These are phyloP conservation scores for Tetraneura akinire DNA, from an alignment of 1,140 invertebrate species.

Conservation along the genomic window DNA sequence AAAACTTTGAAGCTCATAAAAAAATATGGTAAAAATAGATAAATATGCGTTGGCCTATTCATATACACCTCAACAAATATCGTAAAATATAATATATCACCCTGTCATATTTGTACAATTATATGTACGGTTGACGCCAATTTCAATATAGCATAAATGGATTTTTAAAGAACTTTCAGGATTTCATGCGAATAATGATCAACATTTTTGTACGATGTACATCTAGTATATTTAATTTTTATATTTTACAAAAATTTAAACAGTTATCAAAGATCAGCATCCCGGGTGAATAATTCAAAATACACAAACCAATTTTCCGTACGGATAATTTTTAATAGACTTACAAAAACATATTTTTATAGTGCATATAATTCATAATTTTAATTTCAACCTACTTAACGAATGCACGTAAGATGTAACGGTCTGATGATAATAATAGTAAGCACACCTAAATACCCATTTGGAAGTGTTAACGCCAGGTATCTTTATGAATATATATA, in stretches of 20 bases:
- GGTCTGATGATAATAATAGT: not conserved
- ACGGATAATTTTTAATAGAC: not conserved
- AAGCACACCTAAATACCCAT: not conserved
- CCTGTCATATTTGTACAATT: not conserved
- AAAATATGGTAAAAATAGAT: conserved; percentile 49
- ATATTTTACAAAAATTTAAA: not conserved
- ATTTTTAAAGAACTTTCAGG: not conserved
- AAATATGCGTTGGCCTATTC: conserved; percentile 26
- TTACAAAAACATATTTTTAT: not conserved
- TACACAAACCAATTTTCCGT: not conserved
- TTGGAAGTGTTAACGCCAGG: not conserved
- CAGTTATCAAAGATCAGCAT: not conserved
- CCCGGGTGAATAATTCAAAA: not conserved
- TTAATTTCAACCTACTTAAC: not conserved
- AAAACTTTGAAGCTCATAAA: conserved; percentile 27
- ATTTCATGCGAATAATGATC: conserved; percentile 33
- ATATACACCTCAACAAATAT: conserved; percentile 39
- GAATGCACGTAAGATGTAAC: not conserved
- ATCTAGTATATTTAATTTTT: not conserved
- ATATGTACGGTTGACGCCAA: not conserved
- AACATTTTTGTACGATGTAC: not conserved
- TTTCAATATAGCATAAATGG: not conserved
- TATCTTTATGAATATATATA: too few species aligned
- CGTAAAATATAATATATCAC: conserved; percentile 15
- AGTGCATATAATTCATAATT: not conserved